Conservation (phyloP, 1,140 invertebrate species). For the Apolygus lucorum region DNA sequence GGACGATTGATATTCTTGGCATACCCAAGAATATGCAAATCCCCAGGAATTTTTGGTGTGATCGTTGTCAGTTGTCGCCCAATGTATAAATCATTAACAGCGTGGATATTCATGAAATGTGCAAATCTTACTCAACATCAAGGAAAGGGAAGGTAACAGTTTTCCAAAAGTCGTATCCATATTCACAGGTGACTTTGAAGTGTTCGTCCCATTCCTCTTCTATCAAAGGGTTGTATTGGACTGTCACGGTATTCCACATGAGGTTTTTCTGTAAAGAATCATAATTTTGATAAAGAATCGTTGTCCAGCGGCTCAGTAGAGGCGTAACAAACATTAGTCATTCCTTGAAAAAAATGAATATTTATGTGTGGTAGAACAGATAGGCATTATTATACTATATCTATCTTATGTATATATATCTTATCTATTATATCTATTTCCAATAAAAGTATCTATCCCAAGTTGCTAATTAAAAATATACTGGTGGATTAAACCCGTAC, state of each 20-base stretch:
- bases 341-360: background rate
- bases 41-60: too few species aligned
- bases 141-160: slow-evolving; percentile 90
- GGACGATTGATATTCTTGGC: too few species aligned
- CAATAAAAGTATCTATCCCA: too few species aligned
- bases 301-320: background rate
- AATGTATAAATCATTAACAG: too few species aligned
- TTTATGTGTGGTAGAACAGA: background rate
- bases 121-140: slow-evolving; percentile 88
- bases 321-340: too few species aligned
- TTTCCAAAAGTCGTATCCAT: slow-evolving; percentile 94
- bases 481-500: too few species aligned
- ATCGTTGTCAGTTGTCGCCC: too few species aligned
- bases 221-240: slow-evolving; percentile 87
- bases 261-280: slow-evolving; percentile 63
- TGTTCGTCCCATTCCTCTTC: slow-evolving; percentile 92
- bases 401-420: background rate
- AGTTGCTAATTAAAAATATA: too few species aligned
- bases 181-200: slow-evolving; percentile 93
- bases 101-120: too few species aligned
- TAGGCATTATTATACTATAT: background rate
- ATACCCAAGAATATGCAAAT: too few species aligned
- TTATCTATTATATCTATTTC: background rate
- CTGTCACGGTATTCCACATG: slow-evolving; percentile 93
- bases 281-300: slow-evolving; percentile 30